Conservation (phyloP, 35 echinoderm and acorn worm genomes). For the Apostichopus californicus region DNA sequence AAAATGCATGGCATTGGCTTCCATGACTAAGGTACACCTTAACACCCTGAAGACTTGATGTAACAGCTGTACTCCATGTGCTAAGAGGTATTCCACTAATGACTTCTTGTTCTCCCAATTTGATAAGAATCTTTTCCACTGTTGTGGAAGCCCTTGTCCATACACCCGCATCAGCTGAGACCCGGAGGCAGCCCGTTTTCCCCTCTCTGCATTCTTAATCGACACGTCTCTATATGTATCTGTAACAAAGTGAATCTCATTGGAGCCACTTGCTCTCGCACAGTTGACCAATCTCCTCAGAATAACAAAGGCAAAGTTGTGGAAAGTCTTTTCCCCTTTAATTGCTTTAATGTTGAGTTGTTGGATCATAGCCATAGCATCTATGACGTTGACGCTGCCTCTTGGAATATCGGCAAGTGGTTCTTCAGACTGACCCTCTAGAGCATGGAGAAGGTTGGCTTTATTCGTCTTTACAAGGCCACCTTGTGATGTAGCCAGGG, state of each 20-base stretch:
- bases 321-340: slow-evolving; percentile 29
- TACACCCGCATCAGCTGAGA: slow-evolving; percentile 24
- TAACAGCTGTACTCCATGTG: slow-evolving; percentile 35
- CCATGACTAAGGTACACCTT: slow-evolving; percentile 56
- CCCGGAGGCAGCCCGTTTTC: slow-evolving; percentile 58
- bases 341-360: slow-evolving; percentile 2
- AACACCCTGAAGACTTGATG: neutral
- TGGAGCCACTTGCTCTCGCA: slow-evolving; percentile 5
- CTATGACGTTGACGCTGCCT: slow-evolving; percentile 43
- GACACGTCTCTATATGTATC: slow-evolving; percentile 61
- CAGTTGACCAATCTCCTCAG: slow-evolving; percentile 37
- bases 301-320: slow-evolving; percentile 34
- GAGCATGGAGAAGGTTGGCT: slow-evolving; percentile 34
- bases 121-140: slow-evolving; percentile 65
- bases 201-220: slow-evolving; percentile 70
- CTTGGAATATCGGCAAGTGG: slow-evolving; percentile 6
- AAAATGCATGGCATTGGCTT: slow-evolving; percentile 48
- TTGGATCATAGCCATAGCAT: slow-evolving; percentile 60
- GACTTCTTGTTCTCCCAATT: slow-evolving; percentile 60
- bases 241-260: slow-evolving; percentile 58
- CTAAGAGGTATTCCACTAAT: slow-evolving; percentile 52
- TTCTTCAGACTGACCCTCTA: slow-evolving; percentile 24
- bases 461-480: slow-evolving; percentile 59
- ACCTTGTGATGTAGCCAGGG: slow-evolving; percentile 10
- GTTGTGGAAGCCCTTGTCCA: slow-evolving; percentile 43